A percentile compares a stretch with the other conserved stretches of the same genome.
Conservation (phyloP, 2,888 invertebrate genomes). For the Augiades crinisus region DNA sequence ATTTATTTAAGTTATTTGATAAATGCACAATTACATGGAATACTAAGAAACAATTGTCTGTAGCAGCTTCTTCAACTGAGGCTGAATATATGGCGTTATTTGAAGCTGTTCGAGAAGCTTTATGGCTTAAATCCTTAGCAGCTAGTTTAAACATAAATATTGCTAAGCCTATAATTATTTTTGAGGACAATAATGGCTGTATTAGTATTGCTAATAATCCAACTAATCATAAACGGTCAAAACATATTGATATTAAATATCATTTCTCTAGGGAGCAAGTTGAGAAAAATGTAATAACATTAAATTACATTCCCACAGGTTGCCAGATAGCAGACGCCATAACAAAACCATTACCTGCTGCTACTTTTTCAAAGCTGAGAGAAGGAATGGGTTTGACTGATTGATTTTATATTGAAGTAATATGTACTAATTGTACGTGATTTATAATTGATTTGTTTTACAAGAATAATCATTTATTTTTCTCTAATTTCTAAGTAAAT, state of each 20-base stretch:
- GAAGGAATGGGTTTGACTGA: constrained; percentile 10
- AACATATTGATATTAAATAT: constrained; percentile 44
- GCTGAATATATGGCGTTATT: constrained; percentile 32
- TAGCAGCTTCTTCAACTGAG: constrained; percentile 33
- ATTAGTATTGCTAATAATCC: constrained; percentile 42
- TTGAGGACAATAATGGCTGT: constrained; percentile 45
- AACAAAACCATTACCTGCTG: constrained; percentile 19
- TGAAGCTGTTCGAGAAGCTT: constrained; percentile 39
- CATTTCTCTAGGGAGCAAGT: constrained; percentile 31
- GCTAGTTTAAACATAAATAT: constrained; percentile 33
- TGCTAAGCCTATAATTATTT: constrained; percentile 28
- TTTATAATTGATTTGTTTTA: no score
- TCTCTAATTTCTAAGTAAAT: neutral
- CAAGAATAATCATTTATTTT: no score
- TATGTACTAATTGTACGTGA: no score
- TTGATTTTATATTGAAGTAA: no score
- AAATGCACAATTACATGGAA: constrained; percentile 28
- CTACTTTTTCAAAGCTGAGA: constrained; percentile 9
- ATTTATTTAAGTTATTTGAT: constrained; percentile 33
- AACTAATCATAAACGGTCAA: constrained; percentile 37
- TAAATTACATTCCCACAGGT: constrained; percentile 33
- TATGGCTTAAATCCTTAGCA: constrained; percentile 41
- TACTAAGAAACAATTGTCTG: constrained; percentile 29
- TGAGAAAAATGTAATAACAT: constrained; percentile 31
- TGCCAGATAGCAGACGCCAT: constrained; percentile 27